phyloP scores from a whole-genome alignment of 2,888 invertebrate species.

The Biston stratarius region DNA sequence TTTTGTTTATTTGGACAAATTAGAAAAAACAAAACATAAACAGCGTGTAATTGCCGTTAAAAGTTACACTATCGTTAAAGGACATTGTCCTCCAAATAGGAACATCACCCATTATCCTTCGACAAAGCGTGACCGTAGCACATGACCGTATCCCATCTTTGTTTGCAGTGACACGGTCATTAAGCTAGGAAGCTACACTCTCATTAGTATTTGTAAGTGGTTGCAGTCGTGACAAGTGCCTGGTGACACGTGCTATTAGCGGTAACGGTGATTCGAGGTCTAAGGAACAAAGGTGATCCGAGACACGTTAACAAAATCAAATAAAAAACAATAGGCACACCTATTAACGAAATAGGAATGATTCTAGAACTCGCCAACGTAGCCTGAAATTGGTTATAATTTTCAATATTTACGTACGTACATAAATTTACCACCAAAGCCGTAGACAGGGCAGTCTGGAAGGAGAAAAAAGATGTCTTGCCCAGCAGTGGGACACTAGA shows the following conservation, averaged over 20 bases:
- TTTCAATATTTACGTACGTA: too few species aligned
- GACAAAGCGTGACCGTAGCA: conserved; percentile 42
- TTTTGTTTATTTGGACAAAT: conserved; percentile 3
- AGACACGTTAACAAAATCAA: conserved; percentile 2
- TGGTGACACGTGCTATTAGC: conserved; percentile 45
- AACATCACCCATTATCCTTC: conserved; percentile 46
- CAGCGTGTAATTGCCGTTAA: conserved; percentile 29
- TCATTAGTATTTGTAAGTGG: conserved; percentile 61
- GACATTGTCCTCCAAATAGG: conserved; percentile 47
- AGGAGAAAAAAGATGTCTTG: too few species aligned
- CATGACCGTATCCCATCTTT: conserved; percentile 45
- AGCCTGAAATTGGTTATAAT: background rate
- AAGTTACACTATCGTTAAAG: conserved; percentile 45
- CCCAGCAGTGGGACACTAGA: too few species aligned
- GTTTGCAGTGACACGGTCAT: conserved; percentile 59
- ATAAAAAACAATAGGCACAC: background rate
- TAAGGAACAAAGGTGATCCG: conserved; percentile 10
- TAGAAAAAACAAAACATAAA: conserved; percentile 23
- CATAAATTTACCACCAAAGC: too few species aligned
- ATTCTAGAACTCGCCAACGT: too few species aligned
- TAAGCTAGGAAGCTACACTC: conserved; percentile 55
- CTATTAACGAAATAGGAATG: background rate
- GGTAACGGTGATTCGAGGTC: conserved; percentile 46
- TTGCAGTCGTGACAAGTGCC: conserved; percentile 53
- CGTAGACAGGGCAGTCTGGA: too few species aligned